Base-by-base conservation (phyloP, 1,140 invertebrate genomes). In the Acyrthosiphon pisum region DNA sequence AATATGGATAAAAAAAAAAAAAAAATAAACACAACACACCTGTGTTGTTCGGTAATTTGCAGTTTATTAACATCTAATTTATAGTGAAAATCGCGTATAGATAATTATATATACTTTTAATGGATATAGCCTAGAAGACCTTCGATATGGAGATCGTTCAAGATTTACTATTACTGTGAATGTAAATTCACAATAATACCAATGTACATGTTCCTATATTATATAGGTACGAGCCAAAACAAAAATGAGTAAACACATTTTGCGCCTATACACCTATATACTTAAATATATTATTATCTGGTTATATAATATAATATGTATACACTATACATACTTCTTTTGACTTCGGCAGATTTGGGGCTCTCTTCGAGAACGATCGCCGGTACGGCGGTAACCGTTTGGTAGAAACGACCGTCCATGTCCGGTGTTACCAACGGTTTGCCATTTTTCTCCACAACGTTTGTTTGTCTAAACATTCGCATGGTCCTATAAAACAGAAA, bases 321-420 rank as follows among this genome's bases (percentile, higher is more conserved):
- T 35, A 91, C 60, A 76, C 50, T n/a, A 35, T 35, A 91, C 60
- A 76, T 83, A 95, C 94, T 94, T 94, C 93, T 94, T 91, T 94
- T 94, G 56, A 94, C 94, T 93, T 95, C 94, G 46, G 91, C 91
- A 26, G 91, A 86, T 93, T 94, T 94, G 14, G 94, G 95, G 9
- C 95, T 95, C 93, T 96, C 95, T 93, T 96, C 96, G 53, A 96
- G 95, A 94, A 96, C 96, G 93, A 96, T 95, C 44, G 96, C 96
- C 9, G 96, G 96, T 84, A 96, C 95, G 26, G 96, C 96, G 26
- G 95, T 96, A 91, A 96, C 96, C 94, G 95, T 96, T 94, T 96
- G 95, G 95, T 96, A 96, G 93, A 95, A 95, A 41, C 94, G 94
- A 89, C 95, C 95, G 93, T 94, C 94, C 81, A 93, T 94, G 91